Conservation (phyloP, 2,888 invertebrate genomes). For the Lamellibrachia satsuma region DNA sequence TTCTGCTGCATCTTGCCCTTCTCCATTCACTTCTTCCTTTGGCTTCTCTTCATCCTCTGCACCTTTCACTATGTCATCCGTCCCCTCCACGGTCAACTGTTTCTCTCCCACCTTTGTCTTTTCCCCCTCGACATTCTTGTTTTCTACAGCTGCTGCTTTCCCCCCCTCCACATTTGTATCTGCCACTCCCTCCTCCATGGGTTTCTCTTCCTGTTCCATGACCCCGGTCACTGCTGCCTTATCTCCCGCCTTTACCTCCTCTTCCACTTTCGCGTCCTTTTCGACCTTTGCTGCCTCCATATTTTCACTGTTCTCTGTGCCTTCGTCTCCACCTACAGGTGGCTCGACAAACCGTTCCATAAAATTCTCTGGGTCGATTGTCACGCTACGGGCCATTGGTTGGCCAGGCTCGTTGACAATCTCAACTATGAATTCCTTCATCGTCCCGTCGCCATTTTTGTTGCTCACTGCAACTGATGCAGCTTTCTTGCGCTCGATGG, state of each 20-base stretch:
- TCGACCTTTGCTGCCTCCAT: not conserved
- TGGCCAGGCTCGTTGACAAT: conserved; percentile 25
- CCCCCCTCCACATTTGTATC: not conserved
- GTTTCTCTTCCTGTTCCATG: not conserved
- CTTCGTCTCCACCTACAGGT: not conserved
- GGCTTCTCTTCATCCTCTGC: not conserved
- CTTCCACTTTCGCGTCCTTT: not conserved
- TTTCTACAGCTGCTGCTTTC: not conserved
- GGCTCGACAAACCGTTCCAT: not conserved
- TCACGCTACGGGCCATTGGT: not conserved
- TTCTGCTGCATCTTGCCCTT: not conserved
- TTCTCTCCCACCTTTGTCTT: not conserved
- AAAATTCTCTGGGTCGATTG: not conserved
- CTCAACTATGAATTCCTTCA: conserved; percentile 24
- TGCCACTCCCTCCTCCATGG: not conserved
- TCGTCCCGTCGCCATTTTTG: conserved; percentile 6
- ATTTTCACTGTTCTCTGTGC: not conserved
- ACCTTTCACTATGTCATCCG: not conserved
- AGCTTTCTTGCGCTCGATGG: not conserved
- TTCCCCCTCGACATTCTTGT: not conserved
- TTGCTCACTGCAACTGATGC: not conserved
- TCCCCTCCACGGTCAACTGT: not conserved
- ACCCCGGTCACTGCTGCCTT: not conserved
- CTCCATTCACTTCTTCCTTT: not conserved
- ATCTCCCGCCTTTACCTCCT: not conserved